Evolutionary conservation across 2,888 invertebrate genomes (phyloP), one percentile per base, ranked within the genome.

Genomic region (Rhimphoctona megacephalus): DNA sequence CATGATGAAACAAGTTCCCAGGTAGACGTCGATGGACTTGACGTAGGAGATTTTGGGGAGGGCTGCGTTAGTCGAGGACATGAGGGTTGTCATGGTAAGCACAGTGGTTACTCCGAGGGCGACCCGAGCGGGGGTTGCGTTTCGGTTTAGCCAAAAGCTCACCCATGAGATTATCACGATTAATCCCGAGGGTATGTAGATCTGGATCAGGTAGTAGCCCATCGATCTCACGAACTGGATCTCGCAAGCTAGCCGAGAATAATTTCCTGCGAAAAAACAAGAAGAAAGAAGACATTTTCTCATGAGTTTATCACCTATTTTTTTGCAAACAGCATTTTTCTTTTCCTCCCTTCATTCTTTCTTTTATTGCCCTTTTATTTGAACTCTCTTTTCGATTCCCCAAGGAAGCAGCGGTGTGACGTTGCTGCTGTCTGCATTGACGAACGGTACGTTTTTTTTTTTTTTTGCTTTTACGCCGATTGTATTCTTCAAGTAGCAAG

Each of bases 1-100:
- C 99, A 99, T 99, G 94, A 99, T 98, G 97, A 99, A 99, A 96
- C 98, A 99, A 93, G 98, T 99, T 93, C 98, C 98, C 95, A 99
- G 96, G 95, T 98, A 99, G 92, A 99, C 98, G 95, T 99, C 99
- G 95, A 99, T 99, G 92, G 98, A 98, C 95, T 99, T 99, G 95
- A 99, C 98, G 95, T 99, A 99, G 90, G 98, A 98, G 94, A 99
- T 99, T 96, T 99, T 98, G 92, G 99, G 99, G 95, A 99, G 96
- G 92, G 98, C 98, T 91, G 98, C 98, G 95, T 98, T 98, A 92
- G 98, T 98, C 92, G 98, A 98, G 92, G 98, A 98, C 98, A 99
- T 98, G 92, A 98, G 97, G 90, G 99, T 99, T 92, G 99, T 99
- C 98, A 99, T 99, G 94, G 99, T 99, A 96, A 98, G 96, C 95